Evolutionary conservation across 2,888 invertebrate species (phyloP).

Genomic region (Tetragnatha montana): DNA sequence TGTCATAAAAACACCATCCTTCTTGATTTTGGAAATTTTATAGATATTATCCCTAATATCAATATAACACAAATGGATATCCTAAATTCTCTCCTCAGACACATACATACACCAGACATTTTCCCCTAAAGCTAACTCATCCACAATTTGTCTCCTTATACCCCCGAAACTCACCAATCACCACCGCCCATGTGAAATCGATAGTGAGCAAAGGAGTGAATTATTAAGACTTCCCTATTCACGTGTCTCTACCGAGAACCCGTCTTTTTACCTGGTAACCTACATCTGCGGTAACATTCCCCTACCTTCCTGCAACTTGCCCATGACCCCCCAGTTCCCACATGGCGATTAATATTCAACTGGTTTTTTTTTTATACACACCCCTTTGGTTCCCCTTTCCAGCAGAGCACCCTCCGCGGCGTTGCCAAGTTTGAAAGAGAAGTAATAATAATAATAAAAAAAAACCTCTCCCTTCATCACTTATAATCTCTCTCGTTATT

Average conservation of each 20-base stretch:
- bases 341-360: conserved; percentile 55
- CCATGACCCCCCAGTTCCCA: conserved; percentile 52
- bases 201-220: conserved; percentile 38
- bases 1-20: too few species aligned
- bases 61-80: too few species aligned
- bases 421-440: neutral
- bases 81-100: too few species aligned
- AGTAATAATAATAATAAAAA: neutral
- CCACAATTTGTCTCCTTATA: too few species aligned
- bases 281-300: conserved; percentile 34
- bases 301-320: conserved; percentile 26
- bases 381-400: conserved; percentile 5
- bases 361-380: conserved; percentile 27
- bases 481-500: conserved; percentile 28
- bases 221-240: conserved; percentile 18
- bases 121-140: too few species aligned
- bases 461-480: conserved; percentile 1
- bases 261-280: conserved; percentile 65
- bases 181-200: neutral
- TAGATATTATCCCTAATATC: too few species aligned
- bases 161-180: neutral
- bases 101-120: too few species aligned
- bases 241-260: conserved; percentile 40
- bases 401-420: neutral
- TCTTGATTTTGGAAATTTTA: too few species aligned